A percentile compares a stretch with the other conserved stretches of the same genome.
Conservation (phyloP, 1,140 invertebrate species). For the Drosophila subpulchrella region DNA sequence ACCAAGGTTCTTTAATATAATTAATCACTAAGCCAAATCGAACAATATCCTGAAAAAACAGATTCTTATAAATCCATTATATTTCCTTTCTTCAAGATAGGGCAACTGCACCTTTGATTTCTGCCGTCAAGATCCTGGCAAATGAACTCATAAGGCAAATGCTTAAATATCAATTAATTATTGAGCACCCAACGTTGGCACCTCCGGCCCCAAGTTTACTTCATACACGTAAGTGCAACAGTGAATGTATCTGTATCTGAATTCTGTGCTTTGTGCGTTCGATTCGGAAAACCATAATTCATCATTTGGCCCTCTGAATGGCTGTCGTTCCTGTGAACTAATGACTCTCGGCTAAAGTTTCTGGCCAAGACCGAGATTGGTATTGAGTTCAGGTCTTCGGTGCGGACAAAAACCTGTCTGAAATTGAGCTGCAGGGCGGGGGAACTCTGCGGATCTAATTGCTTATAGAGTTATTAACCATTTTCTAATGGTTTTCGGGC, state of each 20-base stretch:
- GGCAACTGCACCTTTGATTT: constrained; percentile 16
- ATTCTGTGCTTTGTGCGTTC: constrained; percentile 16
- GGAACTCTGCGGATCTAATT: constrained; percentile 51
- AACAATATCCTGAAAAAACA: neutral
- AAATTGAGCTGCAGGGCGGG: neutral
- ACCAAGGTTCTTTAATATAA: neutral
- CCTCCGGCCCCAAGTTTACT: constrained; percentile 1
- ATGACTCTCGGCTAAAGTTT: constrained; percentile 56
- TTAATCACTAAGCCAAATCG: neutral
- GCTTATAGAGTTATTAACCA: constrained; percentile 76
- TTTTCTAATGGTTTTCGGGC: constrained; percentile 54
- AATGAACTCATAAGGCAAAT: constrained; percentile 46
- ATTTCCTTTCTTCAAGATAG: neutral
- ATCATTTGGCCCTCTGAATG: constrained; percentile 49
- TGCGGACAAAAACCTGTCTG: constrained; percentile 34
- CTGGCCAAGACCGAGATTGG: constrained; percentile 13
- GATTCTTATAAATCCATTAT: neutral
- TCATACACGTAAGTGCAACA: neutral
- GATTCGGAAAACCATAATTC: constrained; percentile 68
- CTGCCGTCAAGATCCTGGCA: constrained; percentile 17
- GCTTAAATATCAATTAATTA: constrained; percentile 74
- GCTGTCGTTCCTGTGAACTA: constrained; percentile 35
- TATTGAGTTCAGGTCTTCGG: constrained; percentile 22
- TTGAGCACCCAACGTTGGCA: constrained; percentile 30
- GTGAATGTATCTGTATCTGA: constrained; percentile 12